Base-by-base conservation (phyloP, 2,797 vertebrate species). In the Hyperoplus lanceolatus region DNA sequence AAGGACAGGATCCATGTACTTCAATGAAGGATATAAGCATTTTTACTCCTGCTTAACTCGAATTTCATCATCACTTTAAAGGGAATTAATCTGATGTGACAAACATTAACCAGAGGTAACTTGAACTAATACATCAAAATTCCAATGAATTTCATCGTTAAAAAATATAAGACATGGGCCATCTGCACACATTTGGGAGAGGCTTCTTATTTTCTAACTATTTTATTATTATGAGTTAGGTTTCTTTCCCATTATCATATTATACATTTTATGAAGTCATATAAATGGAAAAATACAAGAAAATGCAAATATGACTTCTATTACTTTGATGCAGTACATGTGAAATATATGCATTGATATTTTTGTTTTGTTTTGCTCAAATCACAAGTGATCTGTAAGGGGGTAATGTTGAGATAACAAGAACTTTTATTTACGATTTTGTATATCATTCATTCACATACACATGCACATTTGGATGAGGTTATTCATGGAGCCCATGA, bases 81-180 rank as follows among this genome's bases (percentile, higher is more conserved):
- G 45, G 10, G 60, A 73, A 64, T 73, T 59, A 60, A 60, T 70
- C n/a, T 50, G 16, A 70, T 46, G n/a, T 55, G 43, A 66, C 14
- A 55, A 61, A 60, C 65, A 62, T 66, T 36, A 75, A 62, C 15
- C 46, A 71, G 16, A 5, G 0, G 16, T 59, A 53, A 64, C 18
- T 42, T 54, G 14, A 67, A 51, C 18, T 56, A 49, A 71, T 51
- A 6, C 48, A 57, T 68, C 8, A 62, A 16, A 54, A 54, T 50
- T 16, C 7, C 14, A 7, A 36, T 14, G 21, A 55, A 13, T 55
- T 55, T 21, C 11, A 21, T 57, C 55, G 5, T 58, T 58, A 39
- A 4, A 15, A 38, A 38, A 39, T 39, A 1, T 39, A 38, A 6
- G 39, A 18, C 39, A 42, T 58, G 10, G 11, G 39, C 10, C 5